Evolutionary conservation across 2,113 vertebrate genomes (phyloP).

Genomic region (Podilymbus podiceps): DNA sequence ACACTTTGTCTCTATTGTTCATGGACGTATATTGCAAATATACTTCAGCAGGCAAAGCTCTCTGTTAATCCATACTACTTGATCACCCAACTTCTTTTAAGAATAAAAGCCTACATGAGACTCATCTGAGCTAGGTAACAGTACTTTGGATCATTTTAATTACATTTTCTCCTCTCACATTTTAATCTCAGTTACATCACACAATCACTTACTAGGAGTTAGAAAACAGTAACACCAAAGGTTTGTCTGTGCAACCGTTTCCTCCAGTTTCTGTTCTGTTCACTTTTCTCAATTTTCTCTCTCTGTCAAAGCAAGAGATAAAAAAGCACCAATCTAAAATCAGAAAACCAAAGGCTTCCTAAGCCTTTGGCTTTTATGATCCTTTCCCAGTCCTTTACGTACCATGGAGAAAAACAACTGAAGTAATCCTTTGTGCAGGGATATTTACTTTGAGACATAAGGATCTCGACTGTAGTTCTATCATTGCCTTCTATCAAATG

Average conservation of each 20-base stretch:
- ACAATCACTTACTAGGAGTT: neutral
- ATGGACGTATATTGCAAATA: neutral
- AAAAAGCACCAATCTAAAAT: neutral
- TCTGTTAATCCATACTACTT: neutral
- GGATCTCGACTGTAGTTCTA: neutral
- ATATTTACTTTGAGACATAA: neutral
- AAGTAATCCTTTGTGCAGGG: neutral
- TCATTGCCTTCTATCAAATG: neutral
- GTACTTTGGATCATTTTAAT: neutral
- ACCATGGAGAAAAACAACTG: neutral
- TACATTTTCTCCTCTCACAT: neutral
- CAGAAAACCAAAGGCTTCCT: neutral
- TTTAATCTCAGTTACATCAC: neutral
- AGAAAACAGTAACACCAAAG: neutral
- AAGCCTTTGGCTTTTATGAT: neutral
- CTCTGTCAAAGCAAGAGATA: neutral
- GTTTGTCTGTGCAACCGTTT: neutral
- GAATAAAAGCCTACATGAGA: neutral
- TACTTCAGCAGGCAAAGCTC: neutral
- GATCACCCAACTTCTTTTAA: neutral
- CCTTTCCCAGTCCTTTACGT: neutral
- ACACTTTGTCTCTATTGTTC: neutral
- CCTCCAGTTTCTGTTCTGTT: neutral
- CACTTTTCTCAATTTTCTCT: neutral
- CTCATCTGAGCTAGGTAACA: neutral